These are phyloP conservation scores for Nymphalis c-album DNA, from an alignment of 2,888 invertebrate genomes.

Conservation along the genomic window DNA sequence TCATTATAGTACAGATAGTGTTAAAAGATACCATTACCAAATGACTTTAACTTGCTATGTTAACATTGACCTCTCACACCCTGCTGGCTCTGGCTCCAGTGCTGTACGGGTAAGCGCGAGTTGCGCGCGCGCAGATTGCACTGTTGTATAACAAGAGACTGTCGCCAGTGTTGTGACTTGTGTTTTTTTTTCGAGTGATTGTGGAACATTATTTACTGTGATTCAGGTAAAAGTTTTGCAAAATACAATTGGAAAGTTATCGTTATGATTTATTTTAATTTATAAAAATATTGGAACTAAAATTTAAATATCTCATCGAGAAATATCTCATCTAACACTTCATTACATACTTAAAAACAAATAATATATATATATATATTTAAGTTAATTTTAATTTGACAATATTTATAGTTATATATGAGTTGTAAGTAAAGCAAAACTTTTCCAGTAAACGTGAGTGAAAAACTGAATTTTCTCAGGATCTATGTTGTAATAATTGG, in stretches of 20 bases:
- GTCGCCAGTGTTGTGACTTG: constrained; percentile 35
- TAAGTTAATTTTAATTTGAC: neutral
- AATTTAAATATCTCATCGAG: neutral
- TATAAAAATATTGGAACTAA: too few species aligned
- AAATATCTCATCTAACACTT: neutral
- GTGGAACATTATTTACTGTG: constrained; percentile 24
- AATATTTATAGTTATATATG: neutral
- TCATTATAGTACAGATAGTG: neutral
- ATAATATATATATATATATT: too few species aligned
- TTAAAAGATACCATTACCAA: constrained; percentile 23
- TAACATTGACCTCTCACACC: constrained; percentile 35
- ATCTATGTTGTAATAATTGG: constrained; percentile 5
- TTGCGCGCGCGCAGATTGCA: constrained; percentile 43
- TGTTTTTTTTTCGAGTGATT: constrained; percentile 26
- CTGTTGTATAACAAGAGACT: constrained; percentile 35
- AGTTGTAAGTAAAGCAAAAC: neutral
- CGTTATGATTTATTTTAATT: too few species aligned
- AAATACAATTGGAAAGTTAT: too few species aligned
- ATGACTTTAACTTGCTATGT: constrained; percentile 20
- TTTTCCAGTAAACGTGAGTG: too few species aligned
- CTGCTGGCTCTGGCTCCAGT: constrained; percentile 26
- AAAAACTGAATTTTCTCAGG: constrained; percentile 3
- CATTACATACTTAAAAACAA: neutral
- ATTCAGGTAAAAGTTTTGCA: constrained; percentile 23
- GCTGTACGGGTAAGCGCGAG: constrained; percentile 40